Evolutionary conservation across 2,113 vertebrate genomes (phyloP).

Genomic region (Ondatra zibethicus): DNA sequence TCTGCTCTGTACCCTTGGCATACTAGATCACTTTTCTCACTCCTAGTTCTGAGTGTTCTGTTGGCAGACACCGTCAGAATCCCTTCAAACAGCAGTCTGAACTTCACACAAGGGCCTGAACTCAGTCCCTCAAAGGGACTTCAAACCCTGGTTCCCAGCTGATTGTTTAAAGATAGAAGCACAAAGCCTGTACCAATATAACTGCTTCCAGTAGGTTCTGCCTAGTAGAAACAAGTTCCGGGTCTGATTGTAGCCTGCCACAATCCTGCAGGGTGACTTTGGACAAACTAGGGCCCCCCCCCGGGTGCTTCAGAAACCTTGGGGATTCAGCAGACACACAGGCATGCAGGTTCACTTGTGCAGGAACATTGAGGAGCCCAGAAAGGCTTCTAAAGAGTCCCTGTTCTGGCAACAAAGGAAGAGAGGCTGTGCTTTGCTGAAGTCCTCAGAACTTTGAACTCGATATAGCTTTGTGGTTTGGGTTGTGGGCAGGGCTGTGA

Average conservation of each 20-base stretch:
- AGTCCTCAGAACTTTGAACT: conserved; percentile 58
- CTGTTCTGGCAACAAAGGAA: not conserved
- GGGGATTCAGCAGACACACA: conserved; percentile 60
- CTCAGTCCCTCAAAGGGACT: conserved; percentile 25
- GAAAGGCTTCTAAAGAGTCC: conserved; percentile 19
- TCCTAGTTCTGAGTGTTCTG: conserved; percentile 35
- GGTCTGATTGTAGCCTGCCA: not conserved
- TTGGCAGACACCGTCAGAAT: conserved; percentile 62
- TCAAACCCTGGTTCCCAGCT: not conserved
- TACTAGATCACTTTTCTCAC: conserved; percentile 34
- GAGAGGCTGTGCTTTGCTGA: not conserved
- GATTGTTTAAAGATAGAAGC: conserved; percentile 58
- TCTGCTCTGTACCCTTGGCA: not conserved
- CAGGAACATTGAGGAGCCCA: not conserved
- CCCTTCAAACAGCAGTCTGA: conserved; percentile 46
- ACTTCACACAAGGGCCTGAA: conserved; percentile 50
- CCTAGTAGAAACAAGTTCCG: conserved; percentile 1
- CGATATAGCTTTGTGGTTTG: not conserved
- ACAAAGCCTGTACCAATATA: not conserved
- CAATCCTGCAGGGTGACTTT: conserved; percentile 29
- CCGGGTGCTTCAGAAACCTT: conserved; percentile 54
- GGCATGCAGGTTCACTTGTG: conserved; percentile 53
- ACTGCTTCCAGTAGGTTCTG: not conserved
- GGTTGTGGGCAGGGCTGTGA: not conserved
- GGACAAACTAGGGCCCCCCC: conserved; percentile 11